These are phyloP conservation scores for Chascanopsetta lugubris DNA, from an alignment of 2,113 vertebrate species.

Conservation along the genomic window DNA sequence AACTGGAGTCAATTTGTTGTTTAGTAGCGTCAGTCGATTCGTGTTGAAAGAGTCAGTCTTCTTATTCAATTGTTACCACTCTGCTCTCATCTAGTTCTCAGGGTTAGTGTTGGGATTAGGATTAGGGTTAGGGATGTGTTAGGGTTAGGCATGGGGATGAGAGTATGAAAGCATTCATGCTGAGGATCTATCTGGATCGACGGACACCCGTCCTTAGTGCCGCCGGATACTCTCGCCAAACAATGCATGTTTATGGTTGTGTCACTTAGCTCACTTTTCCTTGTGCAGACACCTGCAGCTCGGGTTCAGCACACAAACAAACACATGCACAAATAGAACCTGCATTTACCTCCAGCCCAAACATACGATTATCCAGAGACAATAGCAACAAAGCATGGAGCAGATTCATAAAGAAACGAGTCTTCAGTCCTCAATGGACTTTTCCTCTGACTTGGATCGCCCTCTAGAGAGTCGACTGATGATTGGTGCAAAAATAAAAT, in stretches of 20 bases:
- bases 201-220: no score
- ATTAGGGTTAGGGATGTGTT: no score
- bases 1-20: no score
- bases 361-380: slow-evolving; percentile 33
- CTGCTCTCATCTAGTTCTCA: no score
- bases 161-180: no score
- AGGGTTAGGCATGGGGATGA: no score
- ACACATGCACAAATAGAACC: background rate
- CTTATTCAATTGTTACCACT: no score
- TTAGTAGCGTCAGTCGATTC: no score
- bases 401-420: slow-evolving; percentile 21
- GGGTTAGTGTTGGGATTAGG: no score
- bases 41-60: no score
- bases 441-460: slow-evolving; percentile 5
- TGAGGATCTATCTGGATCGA: no score
- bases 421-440: background rate
- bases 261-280: no score
- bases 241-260: background rate
- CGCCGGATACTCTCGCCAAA: slow-evolving; percentile 8
- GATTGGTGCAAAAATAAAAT: slow-evolving; percentile 10
- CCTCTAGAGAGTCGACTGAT: background rate
- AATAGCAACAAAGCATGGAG: slow-evolving; percentile 32
- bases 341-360: slow-evolving; percentile 9
- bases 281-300: slow-evolving; percentile 35
- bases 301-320: slow-evolving; percentile 16